phyloP scores from a whole-genome alignment of 2,888 invertebrate species.

The Calephelis perditalis region DNA sequence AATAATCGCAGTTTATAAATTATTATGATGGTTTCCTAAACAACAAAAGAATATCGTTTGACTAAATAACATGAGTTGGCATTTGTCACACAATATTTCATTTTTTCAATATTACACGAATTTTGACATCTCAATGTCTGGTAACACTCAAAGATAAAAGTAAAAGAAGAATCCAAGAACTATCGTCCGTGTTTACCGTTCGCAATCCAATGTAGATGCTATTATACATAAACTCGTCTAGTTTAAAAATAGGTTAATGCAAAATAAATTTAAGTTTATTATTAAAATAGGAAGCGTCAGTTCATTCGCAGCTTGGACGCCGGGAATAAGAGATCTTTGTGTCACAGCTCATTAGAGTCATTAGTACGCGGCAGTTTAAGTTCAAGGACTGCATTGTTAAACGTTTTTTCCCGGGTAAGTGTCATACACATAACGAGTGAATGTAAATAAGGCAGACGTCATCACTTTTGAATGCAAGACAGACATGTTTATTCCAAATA shows the following conservation, averaged over 20 bases:
- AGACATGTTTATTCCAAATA: constrained; percentile 4
- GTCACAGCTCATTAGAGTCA: constrained; percentile 36
- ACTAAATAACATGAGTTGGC: too few species aligned
- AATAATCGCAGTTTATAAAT: too few species aligned
- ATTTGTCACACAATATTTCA: too few species aligned
- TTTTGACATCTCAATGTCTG: too few species aligned
- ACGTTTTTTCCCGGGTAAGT: constrained; percentile 46
- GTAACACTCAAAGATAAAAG: too few species aligned
- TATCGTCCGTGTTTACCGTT: not conserved
- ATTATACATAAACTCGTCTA: constrained; percentile 23
- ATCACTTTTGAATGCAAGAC: constrained; percentile 3
- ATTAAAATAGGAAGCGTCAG: constrained; percentile 35
- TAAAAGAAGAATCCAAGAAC: not conserved
- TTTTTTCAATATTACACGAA: too few species aligned
- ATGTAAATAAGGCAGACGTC: constrained; percentile 11
- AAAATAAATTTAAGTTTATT: constrained; percentile 57
- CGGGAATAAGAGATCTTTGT: constrained; percentile 39
- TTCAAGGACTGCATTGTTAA: constrained; percentile 51
- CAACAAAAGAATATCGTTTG: too few species aligned
- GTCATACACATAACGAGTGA: constrained; percentile 12
- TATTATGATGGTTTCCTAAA: too few species aligned
- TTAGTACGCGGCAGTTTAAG: constrained; percentile 47
- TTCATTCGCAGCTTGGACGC: constrained; percentile 55
- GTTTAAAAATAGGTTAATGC: constrained; percentile 59
- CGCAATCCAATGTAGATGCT: constrained; percentile 15